Evolutionary conservation across 2,888 invertebrate genomes (phyloP).

Genomic region (Brenthis ino): DNA sequence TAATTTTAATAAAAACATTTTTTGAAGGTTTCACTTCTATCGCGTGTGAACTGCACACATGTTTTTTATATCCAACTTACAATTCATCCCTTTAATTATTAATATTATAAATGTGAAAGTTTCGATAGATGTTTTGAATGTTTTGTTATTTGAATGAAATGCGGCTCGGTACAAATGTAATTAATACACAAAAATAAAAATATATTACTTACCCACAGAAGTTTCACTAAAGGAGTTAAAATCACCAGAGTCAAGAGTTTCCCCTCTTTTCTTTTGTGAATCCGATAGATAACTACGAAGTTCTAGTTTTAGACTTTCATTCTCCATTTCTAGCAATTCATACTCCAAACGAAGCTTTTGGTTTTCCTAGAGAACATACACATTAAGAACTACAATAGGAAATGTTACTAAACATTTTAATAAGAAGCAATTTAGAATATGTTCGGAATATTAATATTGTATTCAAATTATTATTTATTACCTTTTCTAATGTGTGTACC

Average conservation of each 20-base stretch:
- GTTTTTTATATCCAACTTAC: no score
- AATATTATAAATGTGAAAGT: no score
- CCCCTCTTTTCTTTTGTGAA: slow-evolving; percentile 63
- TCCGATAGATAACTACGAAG: slow-evolving; percentile 63
- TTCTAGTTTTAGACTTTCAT: slow-evolving; percentile 70
- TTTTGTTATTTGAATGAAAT: no score
- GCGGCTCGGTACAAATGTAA: no score
- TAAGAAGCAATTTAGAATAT: not conserved
- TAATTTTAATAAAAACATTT: no score
- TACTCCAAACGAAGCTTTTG: slow-evolving; percentile 75
- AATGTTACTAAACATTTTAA: not conserved
- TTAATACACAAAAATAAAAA: not conserved
- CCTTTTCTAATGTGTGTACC: slow-evolving; percentile 73
- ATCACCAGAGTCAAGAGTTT: slow-evolving; percentile 73
- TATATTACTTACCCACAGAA: slow-evolving; percentile 45
- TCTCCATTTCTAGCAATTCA: slow-evolving; percentile 72
- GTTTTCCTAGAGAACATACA: slow-evolving; percentile 58
- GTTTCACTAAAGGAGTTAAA: slow-evolving; percentile 69
- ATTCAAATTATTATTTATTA: slow-evolving; percentile 41
- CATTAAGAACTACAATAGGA: not conserved
- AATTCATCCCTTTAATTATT: no score
- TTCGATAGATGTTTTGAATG: no score
- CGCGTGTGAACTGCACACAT: no score
- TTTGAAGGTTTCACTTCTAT: no score
- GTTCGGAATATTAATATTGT: not conserved